phyloP scores from a whole-genome alignment of 2,888 invertebrate species.

The Tachina grossa region DNA sequence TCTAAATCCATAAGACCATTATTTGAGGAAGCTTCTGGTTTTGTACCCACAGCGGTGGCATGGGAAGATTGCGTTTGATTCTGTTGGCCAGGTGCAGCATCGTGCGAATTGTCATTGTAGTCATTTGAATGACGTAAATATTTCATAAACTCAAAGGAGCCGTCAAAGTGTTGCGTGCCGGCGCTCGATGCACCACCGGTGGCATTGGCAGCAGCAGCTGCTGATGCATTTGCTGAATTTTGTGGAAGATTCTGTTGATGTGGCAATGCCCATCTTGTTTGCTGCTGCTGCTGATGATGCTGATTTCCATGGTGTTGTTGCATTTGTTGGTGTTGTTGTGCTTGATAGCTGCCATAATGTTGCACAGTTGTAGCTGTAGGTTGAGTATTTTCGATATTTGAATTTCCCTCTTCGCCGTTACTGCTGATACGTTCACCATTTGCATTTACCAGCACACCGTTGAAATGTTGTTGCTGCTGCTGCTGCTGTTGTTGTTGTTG shows the following conservation, averaged over 20 bases:
- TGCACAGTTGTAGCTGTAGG: slow-evolving; percentile 68
- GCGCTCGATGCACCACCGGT: slow-evolving; percentile 11
- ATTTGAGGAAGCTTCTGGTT: slow-evolving; percentile 66
- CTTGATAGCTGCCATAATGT: slow-evolving; percentile 68
- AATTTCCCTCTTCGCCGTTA: slow-evolving; percentile 62
- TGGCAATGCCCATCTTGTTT: slow-evolving; percentile 56
- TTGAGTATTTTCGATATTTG: slow-evolving; percentile 66
- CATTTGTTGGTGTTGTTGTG: slow-evolving; percentile 60
- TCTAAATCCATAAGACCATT: slow-evolving; percentile 80
- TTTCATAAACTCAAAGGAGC: slow-evolving; percentile 82
- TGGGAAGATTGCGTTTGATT: slow-evolving; percentile 60
- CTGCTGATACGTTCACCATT: slow-evolving; percentile 55
- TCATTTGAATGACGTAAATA: slow-evolving; percentile 82
- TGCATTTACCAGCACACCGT: slow-evolving; percentile 54
- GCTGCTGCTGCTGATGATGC: slow-evolving; percentile 58
- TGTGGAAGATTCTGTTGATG: slow-evolving; percentile 49
- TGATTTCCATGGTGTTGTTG: slow-evolving; percentile 59
- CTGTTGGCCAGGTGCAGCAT: slow-evolving; percentile 60
- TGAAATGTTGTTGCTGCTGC: slow-evolving; percentile 67
- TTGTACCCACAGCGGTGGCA: slow-evolving; percentile 63
- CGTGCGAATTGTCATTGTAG: slow-evolving; percentile 74
- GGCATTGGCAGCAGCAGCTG: slow-evolving; percentile 30
- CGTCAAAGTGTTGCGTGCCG: slow-evolving; percentile 79
- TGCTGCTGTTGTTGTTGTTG: slow-evolving; percentile 65
- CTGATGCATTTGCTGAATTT: slow-evolving; percentile 33